Evolutionary conservation across 2,113 vertebrate genomes (phyloP).

Genomic region (Hipposideros armiger): DNA sequence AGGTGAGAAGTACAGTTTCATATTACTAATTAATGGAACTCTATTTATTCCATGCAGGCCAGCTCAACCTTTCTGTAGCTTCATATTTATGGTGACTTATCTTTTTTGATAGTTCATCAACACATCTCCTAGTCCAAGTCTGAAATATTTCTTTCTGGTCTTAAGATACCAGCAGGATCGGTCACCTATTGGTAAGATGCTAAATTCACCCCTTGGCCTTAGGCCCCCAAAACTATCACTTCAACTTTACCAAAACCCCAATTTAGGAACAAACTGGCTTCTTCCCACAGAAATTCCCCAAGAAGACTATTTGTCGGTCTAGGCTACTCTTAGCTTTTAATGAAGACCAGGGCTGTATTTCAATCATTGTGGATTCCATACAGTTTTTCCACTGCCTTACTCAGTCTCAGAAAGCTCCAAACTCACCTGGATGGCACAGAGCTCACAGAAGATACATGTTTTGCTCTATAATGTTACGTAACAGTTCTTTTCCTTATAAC

Average conservation of each 20-base stretch:
- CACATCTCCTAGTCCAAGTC: background rate
- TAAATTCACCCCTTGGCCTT: background rate
- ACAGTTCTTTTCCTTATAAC: background rate
- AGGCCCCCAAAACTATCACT: background rate
- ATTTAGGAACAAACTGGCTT: background rate
- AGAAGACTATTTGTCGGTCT: background rate
- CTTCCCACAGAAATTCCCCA: background rate
- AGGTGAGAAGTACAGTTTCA: background rate
- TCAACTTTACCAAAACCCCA: background rate
- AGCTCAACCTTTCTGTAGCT: background rate
- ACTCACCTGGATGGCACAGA: background rate
- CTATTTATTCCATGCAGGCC: background rate
- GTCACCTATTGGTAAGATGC: background rate
- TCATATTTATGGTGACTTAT: background rate
- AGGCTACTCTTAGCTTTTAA: background rate
- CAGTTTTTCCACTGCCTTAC: background rate
- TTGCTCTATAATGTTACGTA: background rate
- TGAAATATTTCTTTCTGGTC: background rate
- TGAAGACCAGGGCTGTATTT: background rate
- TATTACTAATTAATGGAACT: background rate
- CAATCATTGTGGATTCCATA: background rate
- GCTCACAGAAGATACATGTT: background rate
- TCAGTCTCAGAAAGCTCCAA: background rate
- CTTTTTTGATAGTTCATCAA: background rate
- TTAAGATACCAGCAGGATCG: background rate